Evolutionary conservation across 2,888 invertebrate genomes (phyloP).

Genomic region (Ernsta delagoae): DNA sequence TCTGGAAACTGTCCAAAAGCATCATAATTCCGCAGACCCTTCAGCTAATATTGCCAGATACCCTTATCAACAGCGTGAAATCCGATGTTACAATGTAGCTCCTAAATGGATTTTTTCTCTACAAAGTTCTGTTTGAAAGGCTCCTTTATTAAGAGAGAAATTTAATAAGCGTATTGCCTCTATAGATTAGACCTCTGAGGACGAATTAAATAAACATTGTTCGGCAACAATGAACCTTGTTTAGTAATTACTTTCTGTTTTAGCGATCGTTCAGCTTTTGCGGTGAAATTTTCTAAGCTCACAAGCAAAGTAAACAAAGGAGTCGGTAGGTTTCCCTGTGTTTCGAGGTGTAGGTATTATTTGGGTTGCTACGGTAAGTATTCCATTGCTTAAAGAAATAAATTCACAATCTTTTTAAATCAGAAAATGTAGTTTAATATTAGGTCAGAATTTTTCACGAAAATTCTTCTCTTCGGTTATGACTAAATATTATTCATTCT

Average conservation of each 20-base stretch:
- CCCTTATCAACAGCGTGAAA: conserved; percentile 11
- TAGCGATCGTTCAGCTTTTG: conserved; percentile 22
- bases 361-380: no score
- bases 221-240: conserved; percentile 24
- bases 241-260: conserved; percentile 24
- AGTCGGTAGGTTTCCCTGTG: not conserved
- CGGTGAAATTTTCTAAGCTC: conserved; percentile 23
- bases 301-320: conserved; percentile 19
- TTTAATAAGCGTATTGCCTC: conserved; percentile 25
- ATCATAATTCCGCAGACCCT: conserved; percentile 9
- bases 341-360: no score
- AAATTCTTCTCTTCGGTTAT: no score
- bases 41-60: conserved; percentile 25
- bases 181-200: conserved; percentile 19
- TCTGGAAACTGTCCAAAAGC: conserved; percentile 1
- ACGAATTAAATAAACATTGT: conserved; percentile 30
- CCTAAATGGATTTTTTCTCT: conserved; percentile 10
- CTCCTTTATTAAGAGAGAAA: conserved; percentile 14
- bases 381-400: no score
- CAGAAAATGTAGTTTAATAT: no score
- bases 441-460: no score
- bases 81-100: not conserved
- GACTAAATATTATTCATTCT: no score
- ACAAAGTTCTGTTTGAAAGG: conserved; percentile 8
- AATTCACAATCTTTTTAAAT: no score